Evolutionary conservation across 2,113 vertebrate species (phyloP).

Genomic region (Todiramphus saurophagus): DNA sequence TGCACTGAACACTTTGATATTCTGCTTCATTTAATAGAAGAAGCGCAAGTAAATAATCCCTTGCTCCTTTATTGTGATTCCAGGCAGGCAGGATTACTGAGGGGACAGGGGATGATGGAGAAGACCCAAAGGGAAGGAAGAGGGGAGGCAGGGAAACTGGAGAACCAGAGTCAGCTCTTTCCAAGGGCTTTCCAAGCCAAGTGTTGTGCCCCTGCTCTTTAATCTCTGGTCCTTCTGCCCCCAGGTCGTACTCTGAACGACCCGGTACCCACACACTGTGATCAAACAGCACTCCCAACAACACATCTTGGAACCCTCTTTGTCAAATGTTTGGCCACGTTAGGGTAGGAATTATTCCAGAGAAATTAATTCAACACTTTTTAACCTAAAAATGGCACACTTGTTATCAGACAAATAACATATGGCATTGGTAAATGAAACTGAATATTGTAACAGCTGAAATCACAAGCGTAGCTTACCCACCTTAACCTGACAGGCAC

Average conservation of each 20-base stretch:
- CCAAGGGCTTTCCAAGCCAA: background rate
- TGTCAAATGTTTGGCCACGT: background rate
- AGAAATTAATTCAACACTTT: background rate
- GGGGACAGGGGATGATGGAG: background rate
- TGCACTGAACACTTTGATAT: background rate
- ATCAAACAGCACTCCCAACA: background rate
- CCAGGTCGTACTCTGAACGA: background rate
- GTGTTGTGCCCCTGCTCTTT: background rate
- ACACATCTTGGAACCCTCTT: background rate
- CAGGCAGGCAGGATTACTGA: background rate
- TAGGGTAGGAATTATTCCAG: background rate
- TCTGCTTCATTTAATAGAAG: background rate
- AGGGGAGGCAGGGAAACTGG: background rate
- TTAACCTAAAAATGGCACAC: background rate
- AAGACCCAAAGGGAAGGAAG: background rate
- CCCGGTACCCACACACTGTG: background rate
- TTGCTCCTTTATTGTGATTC: background rate
- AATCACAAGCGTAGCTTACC: background rate
- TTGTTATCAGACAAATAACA: conserved; percentile 12
- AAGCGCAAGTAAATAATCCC: background rate
- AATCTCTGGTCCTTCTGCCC: background rate
- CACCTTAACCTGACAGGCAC: background rate
- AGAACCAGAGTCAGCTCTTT: background rate
- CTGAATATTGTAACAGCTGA: background rate
- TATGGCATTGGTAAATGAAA: background rate